Evolutionary conservation across 2,113 vertebrate genomes (phyloP), one percentile per base, ranked within the genome.

Genomic region (Platycercus adscitus): DNA sequence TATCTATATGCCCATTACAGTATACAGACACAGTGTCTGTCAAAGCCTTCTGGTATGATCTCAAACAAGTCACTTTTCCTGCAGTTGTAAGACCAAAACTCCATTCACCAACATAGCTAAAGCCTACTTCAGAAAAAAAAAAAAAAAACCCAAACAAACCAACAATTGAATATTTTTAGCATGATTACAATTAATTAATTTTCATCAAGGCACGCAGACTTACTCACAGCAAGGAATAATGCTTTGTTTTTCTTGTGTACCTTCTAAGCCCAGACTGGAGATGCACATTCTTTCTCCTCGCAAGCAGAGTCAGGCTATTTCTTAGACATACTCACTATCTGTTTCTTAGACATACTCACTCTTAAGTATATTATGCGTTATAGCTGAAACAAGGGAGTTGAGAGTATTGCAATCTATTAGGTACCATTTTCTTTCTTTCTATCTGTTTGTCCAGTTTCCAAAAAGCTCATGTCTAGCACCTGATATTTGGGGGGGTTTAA

Each of bases 251-350:
- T 37, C 2, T 26, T 46, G 6, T 71, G 25, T 76, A 98, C 98
- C 97, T 98, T 98, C 97, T 95, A 98, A 97, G 92, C 97, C 98
- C 13, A 98, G 97, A 15, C 98, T 98, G 52, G 98, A 98, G 18
- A 98, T 80, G 71, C 88, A 98, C 11, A 95, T 96, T 2, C 98
- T 98, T 96, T 98, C 98, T 95, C 96, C 49, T 97, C 87, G 97
- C 97, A 9, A 98, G 97, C 44, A 98, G 98, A 89, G 96, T 98
- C 89, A 98, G 82, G 98, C 98, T 92, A 98, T 98, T 99, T 98
- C 90, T 98, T 98, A 63, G 98, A 98, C 35, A 97, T 97, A 18
- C 97, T 98, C 14, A 94, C 96, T 1, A 97, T 98, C 98, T 91
- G 98, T 98, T 99, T 98, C 91, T 98, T 98, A 63, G 98, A 98